Conservation (phyloP, 2,797 vertebrate genomes). For the Arctocebus calabarensis region DNA sequence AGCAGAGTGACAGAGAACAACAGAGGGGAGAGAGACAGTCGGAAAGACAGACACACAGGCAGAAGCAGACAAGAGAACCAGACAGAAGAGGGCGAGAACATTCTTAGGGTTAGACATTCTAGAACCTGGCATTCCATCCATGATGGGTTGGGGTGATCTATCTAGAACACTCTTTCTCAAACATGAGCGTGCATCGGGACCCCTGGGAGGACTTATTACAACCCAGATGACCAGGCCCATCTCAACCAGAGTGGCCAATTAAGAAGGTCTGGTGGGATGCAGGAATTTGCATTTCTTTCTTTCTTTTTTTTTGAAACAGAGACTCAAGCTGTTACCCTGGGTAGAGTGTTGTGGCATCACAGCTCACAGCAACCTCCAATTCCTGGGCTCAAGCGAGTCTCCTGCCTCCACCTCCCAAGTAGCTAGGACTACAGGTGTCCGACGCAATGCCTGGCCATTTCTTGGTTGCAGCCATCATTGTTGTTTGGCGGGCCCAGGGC, state of each 20-base stretch:
- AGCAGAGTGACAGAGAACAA: not conserved
- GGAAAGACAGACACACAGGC: not conserved
- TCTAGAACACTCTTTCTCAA: not conserved
- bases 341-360: no score
- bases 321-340: no score
- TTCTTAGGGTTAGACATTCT: not conserved
- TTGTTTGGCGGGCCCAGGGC: no score
- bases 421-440: no score
- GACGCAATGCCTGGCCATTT: no score
- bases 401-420: no score
- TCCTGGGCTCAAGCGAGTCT: no score
- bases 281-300: not conserved
- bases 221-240: not conserved
- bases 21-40: fast-evolving
- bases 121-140: not conserved
- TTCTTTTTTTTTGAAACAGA: no score
- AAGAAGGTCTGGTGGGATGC: not conserved
- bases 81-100: not conserved
- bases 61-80: not conserved
- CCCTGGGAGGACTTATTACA: not conserved
- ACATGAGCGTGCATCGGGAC: fast-evolving
- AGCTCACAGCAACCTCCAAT: no score
- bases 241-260: not conserved
- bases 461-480: no score
- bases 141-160: not conserved